Conservation (phyloP, 1,140 invertebrate species). For the Nephotettix cincticeps region DNA sequence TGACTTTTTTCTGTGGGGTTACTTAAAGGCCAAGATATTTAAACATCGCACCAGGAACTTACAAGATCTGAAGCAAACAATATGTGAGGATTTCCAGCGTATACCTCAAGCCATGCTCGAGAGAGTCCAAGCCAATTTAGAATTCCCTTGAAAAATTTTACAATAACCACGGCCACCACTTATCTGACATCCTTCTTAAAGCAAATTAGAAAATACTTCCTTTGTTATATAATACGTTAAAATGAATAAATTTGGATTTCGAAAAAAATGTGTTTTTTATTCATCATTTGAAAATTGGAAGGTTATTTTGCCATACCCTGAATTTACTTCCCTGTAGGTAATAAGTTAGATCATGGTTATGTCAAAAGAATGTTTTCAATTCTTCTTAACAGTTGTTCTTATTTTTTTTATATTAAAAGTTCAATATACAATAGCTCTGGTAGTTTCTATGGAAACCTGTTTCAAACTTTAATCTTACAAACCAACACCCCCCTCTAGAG, state of each 20-base stretch:
- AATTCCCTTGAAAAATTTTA: neutral
- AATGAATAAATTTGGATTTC: neutral
- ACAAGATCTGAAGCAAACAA: slow-evolving; percentile 25
- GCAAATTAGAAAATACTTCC: neutral
- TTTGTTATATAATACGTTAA: neutral
- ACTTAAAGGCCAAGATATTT: slow-evolving; percentile 38
- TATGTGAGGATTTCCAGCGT: slow-evolving; percentile 10
- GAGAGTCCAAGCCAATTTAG: slow-evolving; percentile 19
- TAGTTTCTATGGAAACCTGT: no score
- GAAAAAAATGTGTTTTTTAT: neutral
- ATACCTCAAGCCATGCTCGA: slow-evolving; percentile 23
- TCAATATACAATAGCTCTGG: no score
- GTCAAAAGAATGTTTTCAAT: no score
- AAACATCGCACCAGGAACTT: slow-evolving; percentile 25
- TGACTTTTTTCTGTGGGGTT: slow-evolving; percentile 39
- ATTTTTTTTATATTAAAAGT: no score
- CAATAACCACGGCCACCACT: neutral
- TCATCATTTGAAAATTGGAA: neutral
- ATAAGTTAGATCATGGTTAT: no score
- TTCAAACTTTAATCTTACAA: no score
- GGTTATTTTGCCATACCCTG: slow-evolving; percentile 2
- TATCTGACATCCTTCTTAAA: neutral
- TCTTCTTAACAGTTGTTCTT: no score
- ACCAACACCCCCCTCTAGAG: no score
- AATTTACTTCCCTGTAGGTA: no score